Conservation (phyloP, 2,797 vertebrate genomes). For the Mormyrops boulengeri region DNA sequence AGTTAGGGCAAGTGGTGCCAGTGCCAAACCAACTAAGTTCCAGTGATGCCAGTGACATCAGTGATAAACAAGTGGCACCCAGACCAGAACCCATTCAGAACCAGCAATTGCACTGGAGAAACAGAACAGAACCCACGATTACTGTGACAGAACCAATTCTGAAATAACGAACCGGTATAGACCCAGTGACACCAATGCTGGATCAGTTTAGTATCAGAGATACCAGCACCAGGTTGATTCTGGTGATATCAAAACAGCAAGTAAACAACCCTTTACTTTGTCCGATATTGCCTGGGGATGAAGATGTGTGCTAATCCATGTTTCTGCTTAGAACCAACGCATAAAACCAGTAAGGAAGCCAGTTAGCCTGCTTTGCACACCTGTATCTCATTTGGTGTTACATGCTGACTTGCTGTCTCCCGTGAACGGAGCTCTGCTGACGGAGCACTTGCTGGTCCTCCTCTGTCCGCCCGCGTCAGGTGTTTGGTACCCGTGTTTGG, state of each 20-base stretch:
- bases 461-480: neutral
- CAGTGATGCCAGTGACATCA: neutral
- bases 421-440: neutral
- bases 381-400: neutral
- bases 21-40: neutral
- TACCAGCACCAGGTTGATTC: neutral
- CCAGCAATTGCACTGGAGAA: neutral
- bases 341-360: neutral
- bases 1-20: neutral
- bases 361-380: neutral
- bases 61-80: neutral
- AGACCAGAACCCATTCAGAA: neutral
- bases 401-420: neutral
- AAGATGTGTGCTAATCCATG: neutral
- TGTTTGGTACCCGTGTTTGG: neutral
- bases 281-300: neutral
- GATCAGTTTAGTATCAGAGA: neutral
- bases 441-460: neutral
- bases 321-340: neutral
- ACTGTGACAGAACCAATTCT: neutral
- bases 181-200: neutral
- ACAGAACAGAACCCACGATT: neutral
- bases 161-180: neutral
- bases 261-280: neutral
- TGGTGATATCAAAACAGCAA: neutral